phyloP scores from a whole-genome alignment of 2,113 vertebrate species.

The Etia nguti region DNA sequence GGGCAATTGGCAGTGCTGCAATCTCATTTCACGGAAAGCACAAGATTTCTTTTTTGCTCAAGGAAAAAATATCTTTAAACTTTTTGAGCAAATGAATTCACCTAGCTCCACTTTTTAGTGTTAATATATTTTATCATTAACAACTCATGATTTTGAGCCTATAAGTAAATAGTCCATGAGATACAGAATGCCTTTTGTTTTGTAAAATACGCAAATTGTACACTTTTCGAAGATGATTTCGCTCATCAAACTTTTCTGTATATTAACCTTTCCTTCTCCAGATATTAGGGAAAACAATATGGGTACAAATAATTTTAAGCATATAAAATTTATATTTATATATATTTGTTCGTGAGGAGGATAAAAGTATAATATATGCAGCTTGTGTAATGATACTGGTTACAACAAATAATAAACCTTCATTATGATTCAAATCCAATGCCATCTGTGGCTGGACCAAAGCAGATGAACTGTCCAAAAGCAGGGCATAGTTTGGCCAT shows the following conservation, averaged over 20 bases:
- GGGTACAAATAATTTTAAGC: not conserved
- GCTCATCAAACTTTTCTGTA: not conserved
- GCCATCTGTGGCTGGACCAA: not conserved
- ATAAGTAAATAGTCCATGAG: not conserved
- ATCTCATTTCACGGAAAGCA: slow-evolving; percentile 31
- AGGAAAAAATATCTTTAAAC: slow-evolving; percentile 18
- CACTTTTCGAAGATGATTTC: not conserved
- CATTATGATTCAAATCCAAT: not conserved
- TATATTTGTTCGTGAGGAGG: not conserved
- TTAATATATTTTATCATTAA: not conserved
- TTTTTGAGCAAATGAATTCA: not conserved
- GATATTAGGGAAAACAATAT: not conserved
- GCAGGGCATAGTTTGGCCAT: not conserved
- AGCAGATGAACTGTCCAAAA: not conserved
- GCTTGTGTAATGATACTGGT: not conserved
- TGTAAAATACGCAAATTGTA: not conserved
- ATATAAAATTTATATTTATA: not conserved
- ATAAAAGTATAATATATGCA: not conserved
- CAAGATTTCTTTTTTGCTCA: not conserved
- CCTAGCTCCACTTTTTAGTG: not conserved
- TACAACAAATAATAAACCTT: not conserved
- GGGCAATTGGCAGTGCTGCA: slow-evolving; percentile 6
- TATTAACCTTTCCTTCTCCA: not conserved
- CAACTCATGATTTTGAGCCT: not conserved
- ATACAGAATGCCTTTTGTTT: not conserved